A percentile compares a stretch with the other conserved stretches of the same genome.
Conservation (phyloP, 2,113 vertebrate species). For the Hippocampus abdominalis region DNA sequence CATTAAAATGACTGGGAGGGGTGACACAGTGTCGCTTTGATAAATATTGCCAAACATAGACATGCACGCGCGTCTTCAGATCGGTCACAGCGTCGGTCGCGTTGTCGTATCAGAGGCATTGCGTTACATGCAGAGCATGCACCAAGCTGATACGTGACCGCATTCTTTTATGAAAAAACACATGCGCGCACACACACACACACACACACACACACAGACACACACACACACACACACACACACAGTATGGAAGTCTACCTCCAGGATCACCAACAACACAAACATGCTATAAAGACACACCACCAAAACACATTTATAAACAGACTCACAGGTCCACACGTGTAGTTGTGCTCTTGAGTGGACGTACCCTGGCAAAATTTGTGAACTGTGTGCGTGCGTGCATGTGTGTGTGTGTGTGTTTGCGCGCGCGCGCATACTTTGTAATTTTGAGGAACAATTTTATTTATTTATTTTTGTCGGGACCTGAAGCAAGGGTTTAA, state of each 20-base stretch:
- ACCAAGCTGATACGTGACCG: not conserved
- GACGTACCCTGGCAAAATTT: too few species aligned
- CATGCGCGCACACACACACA: too few species aligned
- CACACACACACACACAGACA: too few species aligned
- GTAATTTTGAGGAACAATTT: too few species aligned
- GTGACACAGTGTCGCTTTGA: not conserved
- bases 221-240: too few species aligned
- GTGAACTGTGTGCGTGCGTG: too few species aligned
- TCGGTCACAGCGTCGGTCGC: not conserved
- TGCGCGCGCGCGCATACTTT: too few species aligned
- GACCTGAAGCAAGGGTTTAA: too few species aligned
- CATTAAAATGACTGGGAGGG: constrained; percentile 7
- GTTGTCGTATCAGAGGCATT: not conserved
- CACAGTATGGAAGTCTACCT: not conserved
- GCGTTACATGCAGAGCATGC: not conserved
- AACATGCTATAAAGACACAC: constrained; percentile 1
- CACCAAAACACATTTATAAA: not conserved
- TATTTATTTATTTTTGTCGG: too few species aligned
- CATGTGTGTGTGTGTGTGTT: too few species aligned
- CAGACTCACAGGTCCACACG: not conserved
- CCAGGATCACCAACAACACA: not conserved
- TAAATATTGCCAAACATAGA: not conserved
- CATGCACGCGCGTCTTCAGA: not conserved
- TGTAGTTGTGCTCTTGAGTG: not conserved
- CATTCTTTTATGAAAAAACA: not conserved